Conservation (phyloP, 2,797 vertebrate genomes). For the Gadopsis bispinosus region DNA sequence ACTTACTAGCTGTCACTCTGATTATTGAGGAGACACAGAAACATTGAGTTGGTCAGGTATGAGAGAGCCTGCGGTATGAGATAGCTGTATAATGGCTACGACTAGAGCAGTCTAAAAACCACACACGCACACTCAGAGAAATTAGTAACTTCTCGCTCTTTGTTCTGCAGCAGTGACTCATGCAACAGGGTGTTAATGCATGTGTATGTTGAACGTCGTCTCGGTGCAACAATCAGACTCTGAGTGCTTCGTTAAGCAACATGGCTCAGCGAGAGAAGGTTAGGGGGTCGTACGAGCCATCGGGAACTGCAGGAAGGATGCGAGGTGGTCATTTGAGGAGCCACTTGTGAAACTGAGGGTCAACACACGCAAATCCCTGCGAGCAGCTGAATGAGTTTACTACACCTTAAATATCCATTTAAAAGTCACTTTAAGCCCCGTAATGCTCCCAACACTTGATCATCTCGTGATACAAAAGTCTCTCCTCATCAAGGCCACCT, state of each 20-base stretch:
- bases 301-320: slow-evolving; percentile 36
- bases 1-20: slow-evolving; percentile 79
- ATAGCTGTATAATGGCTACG: slow-evolving; percentile 70
- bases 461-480: slow-evolving; percentile 45
- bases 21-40: slow-evolving; percentile 80
- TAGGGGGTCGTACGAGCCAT: slow-evolving; percentile 38
- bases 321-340: slow-evolving; percentile 56
- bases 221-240: slow-evolving; percentile 59
- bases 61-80: slow-evolving; percentile 72
- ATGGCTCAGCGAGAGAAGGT: slow-evolving; percentile 38
- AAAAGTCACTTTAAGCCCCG: slow-evolving; percentile 12
- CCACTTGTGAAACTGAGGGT: slow-evolving; percentile 14
- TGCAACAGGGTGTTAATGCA: slow-evolving; percentile 71
- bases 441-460: slow-evolving; percentile 34
- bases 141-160: slow-evolving; percentile 67
- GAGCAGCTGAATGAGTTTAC: slow-evolving; percentile 52
- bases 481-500: slow-evolving; percentile 68
- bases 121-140: slow-evolving; percentile 41
- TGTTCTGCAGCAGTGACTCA: slow-evolving; percentile 73
- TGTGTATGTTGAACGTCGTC: slow-evolving; percentile 63
- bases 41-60: slow-evolving; percentile 80
- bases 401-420: slow-evolving; percentile 30
- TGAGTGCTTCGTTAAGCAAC: slow-evolving; percentile 76
- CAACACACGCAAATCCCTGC: slow-evolving; percentile 37
- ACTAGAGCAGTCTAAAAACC: slow-evolving; percentile 26